Evolutionary conservation across 2,888 invertebrate genomes (phyloP).

Genomic region (Nyleta sp.): DNA sequence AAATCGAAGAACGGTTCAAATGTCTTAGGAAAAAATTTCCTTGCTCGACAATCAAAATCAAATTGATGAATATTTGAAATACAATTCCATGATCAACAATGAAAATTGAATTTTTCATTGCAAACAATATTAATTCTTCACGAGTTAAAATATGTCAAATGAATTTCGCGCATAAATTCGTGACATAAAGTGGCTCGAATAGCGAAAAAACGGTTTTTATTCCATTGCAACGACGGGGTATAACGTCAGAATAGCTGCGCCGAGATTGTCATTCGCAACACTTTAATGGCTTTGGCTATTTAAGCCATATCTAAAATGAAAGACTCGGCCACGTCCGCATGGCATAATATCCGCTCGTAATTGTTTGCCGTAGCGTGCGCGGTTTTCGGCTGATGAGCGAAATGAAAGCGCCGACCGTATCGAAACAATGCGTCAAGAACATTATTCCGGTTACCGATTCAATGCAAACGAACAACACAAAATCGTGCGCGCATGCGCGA

Average conservation of each 20-base stretch:
- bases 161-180: constrained; percentile 15
- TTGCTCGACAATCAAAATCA: no score
- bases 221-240: constrained; percentile 5
- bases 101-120: not conserved
- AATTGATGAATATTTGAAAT: no score
- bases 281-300: constrained; percentile 61
- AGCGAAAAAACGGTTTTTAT: constrained; percentile 11
- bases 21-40: no score
- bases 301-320: constrained; percentile 60
- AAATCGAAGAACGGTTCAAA: no score
- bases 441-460: constrained; percentile 73
- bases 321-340: constrained; percentile 52
- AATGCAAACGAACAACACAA: constrained; percentile 66
- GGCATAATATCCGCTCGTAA: constrained; percentile 67
- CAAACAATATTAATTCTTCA: constrained; percentile 2
- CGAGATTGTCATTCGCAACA: constrained; percentile 58
- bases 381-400: constrained; percentile 74
- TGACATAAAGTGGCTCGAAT: constrained; percentile 1
- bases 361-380: constrained; percentile 73
- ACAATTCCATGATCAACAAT: no score
- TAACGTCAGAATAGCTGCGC: constrained; percentile 28
- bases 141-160: constrained; percentile 11
- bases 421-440: constrained; percentile 72
- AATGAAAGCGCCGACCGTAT: constrained; percentile 71
- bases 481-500: constrained; percentile 35